These are phyloP conservation scores for Drosophila orena DNA, from an alignment of 1,140 invertebrate genomes.

Conservation along the genomic window DNA sequence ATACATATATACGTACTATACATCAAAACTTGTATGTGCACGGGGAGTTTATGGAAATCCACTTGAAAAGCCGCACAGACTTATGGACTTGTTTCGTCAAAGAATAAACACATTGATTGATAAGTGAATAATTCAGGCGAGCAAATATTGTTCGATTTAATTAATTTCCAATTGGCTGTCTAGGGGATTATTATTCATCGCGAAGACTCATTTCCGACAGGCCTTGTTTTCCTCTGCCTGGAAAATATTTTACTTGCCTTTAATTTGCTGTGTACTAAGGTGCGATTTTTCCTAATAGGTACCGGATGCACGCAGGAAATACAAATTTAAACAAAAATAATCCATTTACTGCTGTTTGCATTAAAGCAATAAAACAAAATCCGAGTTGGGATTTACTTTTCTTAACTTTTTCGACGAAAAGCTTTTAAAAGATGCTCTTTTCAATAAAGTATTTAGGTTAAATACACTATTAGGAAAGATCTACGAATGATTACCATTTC, in stretches of 20 bases:
- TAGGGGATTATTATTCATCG: slow-evolving; percentile 25
- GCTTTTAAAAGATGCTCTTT: not conserved
- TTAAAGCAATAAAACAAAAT: not conserved
- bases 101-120: slow-evolving; percentile 68
- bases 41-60: slow-evolving; percentile 59
- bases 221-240: not conserved
- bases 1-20: not conserved
- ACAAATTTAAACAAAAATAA: not conserved
- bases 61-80: slow-evolving; percentile 62
- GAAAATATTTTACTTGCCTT: slow-evolving; percentile 33
- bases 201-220: not conserved
- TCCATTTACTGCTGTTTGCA: not conserved
- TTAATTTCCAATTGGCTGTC: slow-evolving; percentile 38
- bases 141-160: slow-evolving; percentile 50
- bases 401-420: not conserved
- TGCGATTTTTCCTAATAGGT: not conserved
- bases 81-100: slow-evolving; percentile 51
- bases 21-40: not conserved
- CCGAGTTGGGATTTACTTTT: not conserved
- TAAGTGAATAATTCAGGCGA: slow-evolving; percentile 50
- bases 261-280: not conserved
- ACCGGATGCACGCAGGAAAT: not conserved
- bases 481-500: not conserved
- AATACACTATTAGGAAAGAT: not conserved
- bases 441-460: not conserved